Conservation (phyloP, 2,113 vertebrate species). For the Nestor notabilis region DNA sequence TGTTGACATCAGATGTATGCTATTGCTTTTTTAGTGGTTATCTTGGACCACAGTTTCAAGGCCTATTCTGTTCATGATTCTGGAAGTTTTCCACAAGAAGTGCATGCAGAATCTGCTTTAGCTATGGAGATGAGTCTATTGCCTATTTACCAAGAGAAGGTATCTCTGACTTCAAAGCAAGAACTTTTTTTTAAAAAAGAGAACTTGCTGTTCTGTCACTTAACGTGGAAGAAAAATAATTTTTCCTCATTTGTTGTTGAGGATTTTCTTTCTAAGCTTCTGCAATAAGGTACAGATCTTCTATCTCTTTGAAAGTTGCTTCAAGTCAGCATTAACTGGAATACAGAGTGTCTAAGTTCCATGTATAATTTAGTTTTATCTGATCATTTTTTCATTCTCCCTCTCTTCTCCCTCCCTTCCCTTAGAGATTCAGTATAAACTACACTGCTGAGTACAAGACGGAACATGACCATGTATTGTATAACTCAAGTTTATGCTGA, state of each 20-base stretch:
- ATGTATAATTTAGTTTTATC: neutral
- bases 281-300: neutral
- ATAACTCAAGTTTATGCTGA: neutral
- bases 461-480: neutral
- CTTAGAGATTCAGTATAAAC: neutral
- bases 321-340: neutral
- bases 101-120: neutral
- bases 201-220: neutral
- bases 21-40: neutral
- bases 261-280: neutral
- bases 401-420: neutral
- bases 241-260: neutral
- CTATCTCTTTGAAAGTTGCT: neutral
- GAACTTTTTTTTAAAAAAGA: neutral
- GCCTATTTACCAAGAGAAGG: neutral
- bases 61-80: neutral
- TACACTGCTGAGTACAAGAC: neutral
- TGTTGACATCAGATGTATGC: neutral
- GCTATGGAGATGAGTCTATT: neutral
- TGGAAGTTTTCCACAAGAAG: neutral
- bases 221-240: neutral
- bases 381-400: neutral
- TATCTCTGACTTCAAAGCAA: neutral
- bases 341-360: neutral
- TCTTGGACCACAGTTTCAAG: neutral